These are phyloP conservation scores for Bambusicola thoracicus DNA, from an alignment of 2,113 vertebrate species.

Conservation along the genomic window DNA sequence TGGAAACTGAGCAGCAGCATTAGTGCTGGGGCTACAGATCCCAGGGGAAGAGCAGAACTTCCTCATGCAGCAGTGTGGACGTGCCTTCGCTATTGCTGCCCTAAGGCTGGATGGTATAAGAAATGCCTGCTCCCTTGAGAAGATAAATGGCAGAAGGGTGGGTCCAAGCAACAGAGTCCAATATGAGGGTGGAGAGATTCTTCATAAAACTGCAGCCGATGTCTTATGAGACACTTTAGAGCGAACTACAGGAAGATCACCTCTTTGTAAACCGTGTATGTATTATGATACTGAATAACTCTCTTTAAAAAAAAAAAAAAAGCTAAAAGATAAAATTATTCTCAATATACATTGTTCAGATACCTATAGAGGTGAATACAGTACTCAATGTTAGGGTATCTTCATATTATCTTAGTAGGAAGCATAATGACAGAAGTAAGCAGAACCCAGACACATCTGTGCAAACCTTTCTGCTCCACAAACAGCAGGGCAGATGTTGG, in stretches of 20 bases:
- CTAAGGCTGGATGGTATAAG: background rate
- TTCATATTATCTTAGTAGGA: background rate
- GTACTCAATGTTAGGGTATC: background rate
- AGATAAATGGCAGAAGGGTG: background rate
- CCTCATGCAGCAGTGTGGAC: accelerated
- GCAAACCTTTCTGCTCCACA: background rate
- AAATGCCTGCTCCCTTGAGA: background rate
- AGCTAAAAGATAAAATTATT: background rate
- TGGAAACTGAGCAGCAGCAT: accelerated
- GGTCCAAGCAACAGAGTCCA: background rate
- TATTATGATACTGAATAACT: accelerated
- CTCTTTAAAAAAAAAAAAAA: background rate
- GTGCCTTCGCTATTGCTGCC: accelerated
- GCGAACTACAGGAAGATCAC: background rate
- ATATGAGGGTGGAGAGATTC: background rate
- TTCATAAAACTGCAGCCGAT: background rate
- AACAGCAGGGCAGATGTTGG: background rate
- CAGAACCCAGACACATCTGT: background rate
- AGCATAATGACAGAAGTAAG: accelerated
- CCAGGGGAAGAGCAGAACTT: background rate
- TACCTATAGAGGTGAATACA: background rate
- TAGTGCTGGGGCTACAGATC: background rate
- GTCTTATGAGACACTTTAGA: background rate
- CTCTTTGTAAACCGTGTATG: background rate
- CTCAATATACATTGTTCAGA: background rate